Percentiles rank a stretch among this genome's conserved stretches.
Conservation (phyloP, 2,797 vertebrate species). For the Malacoraja senta region DNA sequence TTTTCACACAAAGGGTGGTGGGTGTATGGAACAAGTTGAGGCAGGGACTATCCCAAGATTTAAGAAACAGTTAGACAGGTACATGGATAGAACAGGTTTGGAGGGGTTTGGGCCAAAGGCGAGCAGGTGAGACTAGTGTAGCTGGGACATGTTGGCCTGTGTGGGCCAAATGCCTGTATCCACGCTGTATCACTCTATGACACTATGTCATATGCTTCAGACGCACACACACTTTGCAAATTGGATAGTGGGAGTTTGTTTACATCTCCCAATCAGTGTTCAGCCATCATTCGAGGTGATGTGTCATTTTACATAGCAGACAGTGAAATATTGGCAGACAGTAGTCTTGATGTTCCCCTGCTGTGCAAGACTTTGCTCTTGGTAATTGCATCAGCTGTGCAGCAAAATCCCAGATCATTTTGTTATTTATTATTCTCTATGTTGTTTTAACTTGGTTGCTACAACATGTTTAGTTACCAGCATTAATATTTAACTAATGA, state of each 20-base stretch:
- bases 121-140: no score
- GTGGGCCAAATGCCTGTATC: no score
- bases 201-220: neutral
- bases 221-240: neutral
- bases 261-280: neutral
- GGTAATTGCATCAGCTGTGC: neutral
- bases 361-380: neutral
- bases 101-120: no score
- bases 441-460: constrained; percentile 1
- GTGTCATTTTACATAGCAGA: neutral
- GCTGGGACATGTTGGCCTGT: no score
- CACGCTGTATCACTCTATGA: no score
- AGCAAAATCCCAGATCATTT: neutral
- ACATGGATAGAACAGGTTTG: no score
- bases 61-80: no score
- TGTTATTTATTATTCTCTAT: neutral
- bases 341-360: neutral
- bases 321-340: neutral
- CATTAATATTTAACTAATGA: neutral
- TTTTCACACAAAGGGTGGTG: no score
- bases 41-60: no score
- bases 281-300: neutral
- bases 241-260: neutral
- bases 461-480: neutral
- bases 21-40: no score